phyloP scores from a whole-genome alignment of 2,797 vertebrate species.

The Enteromius viviparus region DNA sequence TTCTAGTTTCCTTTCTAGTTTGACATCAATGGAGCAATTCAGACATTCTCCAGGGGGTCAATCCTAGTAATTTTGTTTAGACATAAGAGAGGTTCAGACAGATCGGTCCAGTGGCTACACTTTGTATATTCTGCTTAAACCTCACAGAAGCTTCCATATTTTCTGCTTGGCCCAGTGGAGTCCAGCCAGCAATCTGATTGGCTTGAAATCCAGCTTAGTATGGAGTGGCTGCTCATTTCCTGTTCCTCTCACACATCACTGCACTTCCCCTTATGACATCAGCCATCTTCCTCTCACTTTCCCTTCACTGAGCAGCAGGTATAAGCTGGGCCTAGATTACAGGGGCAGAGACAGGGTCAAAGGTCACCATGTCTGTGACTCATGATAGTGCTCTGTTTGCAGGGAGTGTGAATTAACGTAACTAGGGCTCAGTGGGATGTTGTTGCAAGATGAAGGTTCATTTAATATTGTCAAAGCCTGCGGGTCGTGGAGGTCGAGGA shows the following conservation, averaged over 20 bases:
- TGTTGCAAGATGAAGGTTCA: conserved; percentile 48
- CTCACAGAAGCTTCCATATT: conserved; percentile 29
- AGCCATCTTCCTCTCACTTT: conserved; percentile 24
- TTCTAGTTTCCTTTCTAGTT: conserved; percentile 20
- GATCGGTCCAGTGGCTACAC: not conserved
- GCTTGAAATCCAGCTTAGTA: conserved; percentile 44
- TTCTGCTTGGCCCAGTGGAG: not conserved
- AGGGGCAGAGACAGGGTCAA: conserved; percentile 40
- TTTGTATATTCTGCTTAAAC: conserved; percentile 25
- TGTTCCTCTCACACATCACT: conserved; percentile 50
- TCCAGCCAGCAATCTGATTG: conserved; percentile 42
- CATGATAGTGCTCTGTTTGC: conserved; percentile 5
- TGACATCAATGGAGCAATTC: conserved; percentile 16
- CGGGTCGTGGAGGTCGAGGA: conserved; percentile 26
- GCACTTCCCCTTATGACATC: conserved; percentile 44
- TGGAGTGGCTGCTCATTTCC: conserved; percentile 54
- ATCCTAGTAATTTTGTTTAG: not conserved
- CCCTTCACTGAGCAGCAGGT: conserved; percentile 23
- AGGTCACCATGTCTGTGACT: conserved; percentile 38
- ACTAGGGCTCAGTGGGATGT: conserved; percentile 39
- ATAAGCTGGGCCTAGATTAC: conserved; percentile 42
- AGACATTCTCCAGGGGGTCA: conserved; percentile 8
- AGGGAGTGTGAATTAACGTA: conserved; percentile 41
- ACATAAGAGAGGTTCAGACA: conserved; percentile 9
- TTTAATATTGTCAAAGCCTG: conserved; percentile 49